Evolutionary conservation across 1,140 invertebrate genomes (phyloP), one percentile per base, ranked within the genome.

Genomic region (Solenopsis invicta): DNA sequence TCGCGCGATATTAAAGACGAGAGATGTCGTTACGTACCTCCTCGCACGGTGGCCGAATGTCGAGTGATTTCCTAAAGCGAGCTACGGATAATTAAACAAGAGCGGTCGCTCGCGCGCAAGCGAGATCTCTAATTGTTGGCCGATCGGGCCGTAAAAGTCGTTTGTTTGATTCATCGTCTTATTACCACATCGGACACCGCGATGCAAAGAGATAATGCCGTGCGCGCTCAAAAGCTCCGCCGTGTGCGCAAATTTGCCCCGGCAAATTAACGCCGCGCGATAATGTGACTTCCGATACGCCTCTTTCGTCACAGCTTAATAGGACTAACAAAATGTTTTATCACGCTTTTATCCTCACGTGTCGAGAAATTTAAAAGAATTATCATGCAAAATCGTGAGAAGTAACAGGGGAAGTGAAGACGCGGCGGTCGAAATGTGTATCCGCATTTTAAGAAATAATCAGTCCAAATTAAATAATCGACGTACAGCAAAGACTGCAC

Each of bases 21-120:
- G 67, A 59, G 12, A 82, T 82, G 24, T 72, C 12, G 3, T 59
- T 75, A 90, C 88, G 56, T 89, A 90, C 89, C 89, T 90, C 74
- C 45, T 21, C 21, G 54, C 16, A 64, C 45, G 37, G 9, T 45
- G 9, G 62, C 8, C 21, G 16, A 54, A 41, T 56, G 61, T 50
- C 12, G 45, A 52, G 24, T 56, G 75, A 67, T 86, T 87, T 76
- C 34, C 84, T 52, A 48, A 41, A 56, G 52, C 34, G n/a, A 59
- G n/a, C 13, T 50, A 6, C 16, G 18, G 29, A 87, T 86, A 75
- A 86, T 90, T 78, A 88, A 86, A 67, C 59, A 62, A 86, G 71
- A 54, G 45, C 45, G 74, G 10, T 21, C 13, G 75, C 34, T 21
- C 8, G 21, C 74, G 67, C 21, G 41, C 16, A 10, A 5, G 52